These are phyloP conservation scores for Corythornis cristatus DNA, from an alignment of 2,113 vertebrate genomes.

Conservation along the genomic window DNA sequence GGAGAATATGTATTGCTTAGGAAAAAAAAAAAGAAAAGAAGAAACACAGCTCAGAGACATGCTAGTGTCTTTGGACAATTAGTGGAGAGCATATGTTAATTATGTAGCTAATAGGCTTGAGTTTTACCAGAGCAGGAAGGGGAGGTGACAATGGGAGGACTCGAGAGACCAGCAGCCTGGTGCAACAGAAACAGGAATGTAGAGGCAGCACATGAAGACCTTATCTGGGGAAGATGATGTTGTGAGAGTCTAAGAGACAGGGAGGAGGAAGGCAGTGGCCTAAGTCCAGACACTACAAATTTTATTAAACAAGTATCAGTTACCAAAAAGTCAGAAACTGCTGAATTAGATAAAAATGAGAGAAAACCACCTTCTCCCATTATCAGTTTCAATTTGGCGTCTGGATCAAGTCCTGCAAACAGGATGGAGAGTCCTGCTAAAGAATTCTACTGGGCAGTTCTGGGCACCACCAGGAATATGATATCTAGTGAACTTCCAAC, in stretches of 20 bases:
- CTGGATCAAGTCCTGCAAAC: not conserved
- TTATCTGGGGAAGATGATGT: not conserved
- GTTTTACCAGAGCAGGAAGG: not conserved
- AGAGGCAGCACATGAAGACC: not conserved
- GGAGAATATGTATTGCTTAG: not conserved
- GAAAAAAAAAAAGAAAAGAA: not conserved
- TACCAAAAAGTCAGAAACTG: not conserved
- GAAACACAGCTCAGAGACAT: not conserved
- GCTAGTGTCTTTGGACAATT: not conserved
- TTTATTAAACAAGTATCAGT: not conserved
- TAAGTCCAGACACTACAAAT: not conserved
- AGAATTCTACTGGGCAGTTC: not conserved
- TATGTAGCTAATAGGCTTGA: not conserved
- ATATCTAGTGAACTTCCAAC: not conserved
- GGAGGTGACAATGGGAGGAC: not conserved
- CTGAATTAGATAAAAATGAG: not conserved
- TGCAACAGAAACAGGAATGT: not conserved
- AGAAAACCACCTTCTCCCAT: not conserved
- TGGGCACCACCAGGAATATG: not conserved
- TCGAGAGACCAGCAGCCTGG: not conserved
- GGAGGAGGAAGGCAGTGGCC: not conserved
- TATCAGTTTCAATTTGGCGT: not conserved
- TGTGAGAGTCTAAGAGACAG: not conserved
- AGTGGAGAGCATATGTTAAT: not conserved
- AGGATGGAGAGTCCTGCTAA: not conserved